phyloP scores from a whole-genome alignment of 2,888 invertebrate species.

The Trichogramma dendrolimi region DNA sequence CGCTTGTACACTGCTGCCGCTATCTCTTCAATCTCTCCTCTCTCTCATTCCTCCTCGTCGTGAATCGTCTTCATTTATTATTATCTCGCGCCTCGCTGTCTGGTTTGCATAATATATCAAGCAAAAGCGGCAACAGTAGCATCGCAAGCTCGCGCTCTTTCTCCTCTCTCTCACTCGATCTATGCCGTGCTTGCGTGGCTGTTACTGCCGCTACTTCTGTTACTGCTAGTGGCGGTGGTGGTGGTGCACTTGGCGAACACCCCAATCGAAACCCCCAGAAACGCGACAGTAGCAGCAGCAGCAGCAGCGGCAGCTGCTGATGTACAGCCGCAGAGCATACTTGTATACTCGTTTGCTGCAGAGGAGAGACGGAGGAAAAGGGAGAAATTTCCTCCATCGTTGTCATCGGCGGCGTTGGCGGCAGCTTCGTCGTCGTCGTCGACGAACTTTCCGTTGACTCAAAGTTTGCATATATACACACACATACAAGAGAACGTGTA shows the following conservation, averaged over 20 bases:
- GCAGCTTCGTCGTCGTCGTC: conserved; percentile 6
- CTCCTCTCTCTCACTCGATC: conserved; percentile 4
- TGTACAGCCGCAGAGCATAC: too few species aligned
- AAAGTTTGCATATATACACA: too few species aligned
- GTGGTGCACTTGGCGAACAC: background rate
- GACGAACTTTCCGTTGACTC: background rate
- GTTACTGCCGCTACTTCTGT: conserved; percentile 7
- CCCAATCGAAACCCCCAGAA: background rate
- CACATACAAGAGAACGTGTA: too few species aligned
- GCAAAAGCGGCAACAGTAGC: conserved; percentile 18
- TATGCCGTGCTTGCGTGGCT: conserved; percentile 1
- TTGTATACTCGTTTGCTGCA: too few species aligned
- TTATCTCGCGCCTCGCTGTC: conserved; percentile 26
- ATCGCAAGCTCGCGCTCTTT: too few species aligned
- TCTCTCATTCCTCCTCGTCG: background rate
- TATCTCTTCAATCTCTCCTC: too few species aligned
- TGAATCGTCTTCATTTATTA: conserved; percentile 31
- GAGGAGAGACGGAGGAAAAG: too few species aligned
- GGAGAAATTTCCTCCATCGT: too few species aligned
- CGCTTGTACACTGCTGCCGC: too few species aligned
- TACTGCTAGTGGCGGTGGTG: too few species aligned
- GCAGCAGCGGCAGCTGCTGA: too few species aligned
- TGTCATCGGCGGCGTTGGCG: too few species aligned
- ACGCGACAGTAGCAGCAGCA: background rate
- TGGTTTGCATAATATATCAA: conserved; percentile 29